phyloP scores from a whole-genome alignment of 2,888 invertebrate genomes.

The Cantharis lateralis region DNA sequence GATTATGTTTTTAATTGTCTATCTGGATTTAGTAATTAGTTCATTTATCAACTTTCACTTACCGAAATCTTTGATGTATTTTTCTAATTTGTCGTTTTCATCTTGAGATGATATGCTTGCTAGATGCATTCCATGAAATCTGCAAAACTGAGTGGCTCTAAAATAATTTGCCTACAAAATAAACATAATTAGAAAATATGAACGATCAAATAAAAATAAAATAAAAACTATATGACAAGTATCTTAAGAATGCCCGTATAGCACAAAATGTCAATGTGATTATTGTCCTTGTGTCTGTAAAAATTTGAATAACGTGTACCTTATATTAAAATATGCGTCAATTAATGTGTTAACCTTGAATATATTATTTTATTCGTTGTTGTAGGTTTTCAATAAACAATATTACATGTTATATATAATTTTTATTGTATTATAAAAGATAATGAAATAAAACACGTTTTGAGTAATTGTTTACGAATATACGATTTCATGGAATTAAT shows the following conservation, averaged over 20 bases:
- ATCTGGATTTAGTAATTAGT: not conserved
- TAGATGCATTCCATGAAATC: constrained; percentile 92
- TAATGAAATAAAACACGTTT: not conserved
- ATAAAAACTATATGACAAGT: not conserved
- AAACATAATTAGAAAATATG: constrained; percentile 14
- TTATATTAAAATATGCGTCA: not conserved
- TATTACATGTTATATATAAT: not conserved
- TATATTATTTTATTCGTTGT: not conserved
- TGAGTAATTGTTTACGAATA: not conserved
- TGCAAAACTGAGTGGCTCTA: constrained; percentile 87
- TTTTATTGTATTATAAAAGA: no score
- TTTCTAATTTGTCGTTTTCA: constrained; percentile 88
- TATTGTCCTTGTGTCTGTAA: constrained; percentile 6
- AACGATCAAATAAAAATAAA: not conserved
- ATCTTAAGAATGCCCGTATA: not conserved
- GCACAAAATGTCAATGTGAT: not conserved
- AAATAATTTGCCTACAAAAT: constrained; percentile 87
- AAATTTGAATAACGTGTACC: constrained; percentile 12
- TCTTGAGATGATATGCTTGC: constrained; percentile 89
- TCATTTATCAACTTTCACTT: constrained; percentile 39
- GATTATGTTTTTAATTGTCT: not conserved
- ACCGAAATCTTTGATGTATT: constrained; percentile 90
- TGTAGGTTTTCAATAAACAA: not conserved
- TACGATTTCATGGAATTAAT: no score
- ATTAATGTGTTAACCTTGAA: not conserved